phyloP scores from a whole-genome alignment of 2,888 invertebrate genomes.

The Protophormia terraenovae region DNA sequence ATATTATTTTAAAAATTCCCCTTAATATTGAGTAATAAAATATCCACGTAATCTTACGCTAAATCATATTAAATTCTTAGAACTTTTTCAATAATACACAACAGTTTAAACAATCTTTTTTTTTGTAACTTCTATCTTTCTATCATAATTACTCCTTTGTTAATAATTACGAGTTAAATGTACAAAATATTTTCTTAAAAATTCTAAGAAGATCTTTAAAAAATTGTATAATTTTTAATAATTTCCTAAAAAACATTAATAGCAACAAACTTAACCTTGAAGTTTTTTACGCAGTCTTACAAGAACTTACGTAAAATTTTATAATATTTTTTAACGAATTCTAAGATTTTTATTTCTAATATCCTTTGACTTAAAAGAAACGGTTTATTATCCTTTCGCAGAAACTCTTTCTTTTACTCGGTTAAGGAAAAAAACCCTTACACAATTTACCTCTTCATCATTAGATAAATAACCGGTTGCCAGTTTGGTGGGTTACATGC shows the following conservation, averaged over 20 bases:
- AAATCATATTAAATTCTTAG: background rate
- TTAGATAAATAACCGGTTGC: slow-evolving; percentile 51
- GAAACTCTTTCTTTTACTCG: slow-evolving; percentile 61
- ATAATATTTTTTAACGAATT: slow-evolving; percentile 26
- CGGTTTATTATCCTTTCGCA: slow-evolving; percentile 65
- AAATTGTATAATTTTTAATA: slow-evolving; percentile 32
- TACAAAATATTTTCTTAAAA: slow-evolving; percentile 1
- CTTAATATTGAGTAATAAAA: background rate
- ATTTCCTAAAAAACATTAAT: background rate
- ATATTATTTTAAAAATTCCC: background rate
- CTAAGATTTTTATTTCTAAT: background rate
- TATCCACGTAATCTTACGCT: background rate
- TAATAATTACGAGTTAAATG: slow-evolving; percentile 51
- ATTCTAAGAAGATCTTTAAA: slow-evolving; percentile 12
- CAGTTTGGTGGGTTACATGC: background rate
- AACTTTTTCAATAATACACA: background rate
- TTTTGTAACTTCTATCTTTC: slow-evolving; percentile 45
- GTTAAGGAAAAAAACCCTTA: background rate
- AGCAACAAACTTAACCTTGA: slow-evolving; percentile 42
- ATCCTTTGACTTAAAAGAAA: slow-evolving; percentile 26
- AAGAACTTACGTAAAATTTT: slow-evolving; percentile 60
- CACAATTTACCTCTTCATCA: slow-evolving; percentile 56
- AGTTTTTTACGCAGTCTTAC: slow-evolving; percentile 53
- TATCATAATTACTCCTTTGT: slow-evolving; percentile 53
- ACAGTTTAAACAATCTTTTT: background rate